Percentiles rank a stretch among this genome's conserved stretches.
These are phyloP conservation scores for Hippocampus zosterae DNA, from an alignment of 2,113 vertebrate genomes.

Conservation along the genomic window DNA sequence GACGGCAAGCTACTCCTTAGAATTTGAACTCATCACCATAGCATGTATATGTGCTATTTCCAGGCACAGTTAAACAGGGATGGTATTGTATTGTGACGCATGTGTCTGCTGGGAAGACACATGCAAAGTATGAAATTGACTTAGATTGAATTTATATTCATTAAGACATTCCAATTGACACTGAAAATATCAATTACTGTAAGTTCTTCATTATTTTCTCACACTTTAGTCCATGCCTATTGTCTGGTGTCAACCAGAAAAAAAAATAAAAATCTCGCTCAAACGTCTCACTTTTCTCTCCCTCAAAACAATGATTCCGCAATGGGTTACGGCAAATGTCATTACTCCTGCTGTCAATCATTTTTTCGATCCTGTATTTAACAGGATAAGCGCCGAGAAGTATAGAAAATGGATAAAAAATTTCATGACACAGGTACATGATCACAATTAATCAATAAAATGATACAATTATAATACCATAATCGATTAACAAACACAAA, in stretches of 20 bases:
- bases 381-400: too few species aligned
- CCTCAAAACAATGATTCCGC: neutral
- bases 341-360: too few species aligned
- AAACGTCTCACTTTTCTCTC: neutral
- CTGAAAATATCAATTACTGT: neutral
- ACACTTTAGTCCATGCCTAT: neutral
- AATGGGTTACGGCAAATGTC: too few species aligned
- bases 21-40: constrained; percentile 70
- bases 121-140: neutral
- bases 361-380: too few species aligned
- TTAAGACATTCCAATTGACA: constrained; percentile 4
- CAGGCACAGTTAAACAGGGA: constrained; percentile 50
- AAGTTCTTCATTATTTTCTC: constrained; percentile 16
- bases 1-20: constrained; percentile 59
- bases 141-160: constrained; percentile 2
- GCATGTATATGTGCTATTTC: constrained; percentile 74
- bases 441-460: too few species aligned
- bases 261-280: neutral
- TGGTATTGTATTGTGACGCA: neutral
- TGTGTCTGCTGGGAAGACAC: neutral
- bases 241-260: neutral
- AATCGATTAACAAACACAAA: too few species aligned
- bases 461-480: too few species aligned
- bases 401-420: too few species aligned
- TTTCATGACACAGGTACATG: too few species aligned